Conservation (phyloP, 2,888 invertebrate species). For the Coleophora deauratella region DNA sequence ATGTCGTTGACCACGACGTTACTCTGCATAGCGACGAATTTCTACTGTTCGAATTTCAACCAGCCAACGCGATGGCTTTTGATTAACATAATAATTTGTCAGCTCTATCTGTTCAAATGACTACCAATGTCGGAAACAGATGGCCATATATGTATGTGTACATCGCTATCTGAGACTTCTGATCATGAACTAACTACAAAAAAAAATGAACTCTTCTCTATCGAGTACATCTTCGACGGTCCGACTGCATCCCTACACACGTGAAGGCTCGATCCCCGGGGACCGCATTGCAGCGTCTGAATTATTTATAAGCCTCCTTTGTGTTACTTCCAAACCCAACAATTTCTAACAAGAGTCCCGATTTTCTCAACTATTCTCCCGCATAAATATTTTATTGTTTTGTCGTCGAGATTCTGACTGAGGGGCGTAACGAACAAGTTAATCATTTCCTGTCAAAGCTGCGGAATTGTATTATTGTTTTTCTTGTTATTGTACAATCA, state of each 20-base stretch:
- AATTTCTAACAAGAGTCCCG: constrained; percentile 29
- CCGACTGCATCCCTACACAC: constrained; percentile 19
- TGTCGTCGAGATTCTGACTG: constrained; percentile 21
- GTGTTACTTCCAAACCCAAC: constrained; percentile 45
- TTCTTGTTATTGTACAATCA: constrained; percentile 7
- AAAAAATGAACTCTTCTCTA: no score
- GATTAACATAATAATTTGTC: no score
- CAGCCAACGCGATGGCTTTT: no score
- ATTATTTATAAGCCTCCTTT: constrained; percentile 64
- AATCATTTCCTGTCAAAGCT: constrained; percentile 16
- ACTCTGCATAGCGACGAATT: no score
- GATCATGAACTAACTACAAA: no score
- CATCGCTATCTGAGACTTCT: no score
- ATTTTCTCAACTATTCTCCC: constrained; percentile 25
- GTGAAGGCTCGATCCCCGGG: constrained; percentile 42
- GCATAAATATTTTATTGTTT: constrained; percentile 30
- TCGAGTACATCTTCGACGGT: not conserved
- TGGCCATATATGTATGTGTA: no score
- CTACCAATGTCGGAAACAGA: no score
- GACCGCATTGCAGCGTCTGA: constrained; percentile 65
- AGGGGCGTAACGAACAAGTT: constrained; percentile 25
- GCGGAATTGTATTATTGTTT: not conserved
- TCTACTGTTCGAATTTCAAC: no score
- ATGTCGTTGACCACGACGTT: no score
- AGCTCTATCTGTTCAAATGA: no score